phyloP scores from a whole-genome alignment of 2,888 invertebrate species.

The Eremobia ochroleuca region DNA sequence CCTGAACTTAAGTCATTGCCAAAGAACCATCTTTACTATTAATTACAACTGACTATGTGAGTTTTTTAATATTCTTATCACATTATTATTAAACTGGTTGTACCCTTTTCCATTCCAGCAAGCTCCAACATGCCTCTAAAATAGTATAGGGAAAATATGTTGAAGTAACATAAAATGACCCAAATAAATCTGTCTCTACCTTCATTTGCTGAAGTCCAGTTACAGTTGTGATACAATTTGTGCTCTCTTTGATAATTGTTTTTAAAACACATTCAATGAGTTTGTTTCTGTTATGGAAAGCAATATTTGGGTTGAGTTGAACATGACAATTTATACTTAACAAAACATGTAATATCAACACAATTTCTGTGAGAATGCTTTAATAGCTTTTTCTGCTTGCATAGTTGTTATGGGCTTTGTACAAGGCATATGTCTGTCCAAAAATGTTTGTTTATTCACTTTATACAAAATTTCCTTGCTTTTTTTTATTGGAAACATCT shows the following conservation, averaged over 20 bases:
- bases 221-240: constrained; percentile 9
- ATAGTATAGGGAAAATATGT: constrained; percentile 43
- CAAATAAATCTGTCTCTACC: constrained; percentile 21
- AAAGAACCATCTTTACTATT: not conserved
- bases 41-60: constrained; percentile 11
- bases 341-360: constrained; percentile 9
- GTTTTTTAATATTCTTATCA: constrained; percentile 23
- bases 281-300: not conserved
- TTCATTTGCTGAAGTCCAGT: constrained; percentile 15
- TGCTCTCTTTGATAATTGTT: not conserved
- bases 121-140: constrained; percentile 10
- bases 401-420: constrained; percentile 10
- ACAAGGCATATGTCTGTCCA: constrained; percentile 6
- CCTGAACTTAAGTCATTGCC: not conserved
- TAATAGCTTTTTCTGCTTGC: constrained; percentile 15
- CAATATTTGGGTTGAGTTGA: not conserved
- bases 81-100: constrained; percentile 5
- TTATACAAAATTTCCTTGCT: not conserved
- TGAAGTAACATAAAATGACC: constrained; percentile 18
- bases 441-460: not conserved
- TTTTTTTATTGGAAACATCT: constrained; percentile 10
- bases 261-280: not conserved
- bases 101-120: constrained; percentile 12
- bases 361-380: constrained; percentile 2
- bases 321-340: not conserved